These are phyloP conservation scores for Globodera rostochiensis DNA, from an alignment of 1,140 invertebrate genomes.

Conservation along the genomic window DNA sequence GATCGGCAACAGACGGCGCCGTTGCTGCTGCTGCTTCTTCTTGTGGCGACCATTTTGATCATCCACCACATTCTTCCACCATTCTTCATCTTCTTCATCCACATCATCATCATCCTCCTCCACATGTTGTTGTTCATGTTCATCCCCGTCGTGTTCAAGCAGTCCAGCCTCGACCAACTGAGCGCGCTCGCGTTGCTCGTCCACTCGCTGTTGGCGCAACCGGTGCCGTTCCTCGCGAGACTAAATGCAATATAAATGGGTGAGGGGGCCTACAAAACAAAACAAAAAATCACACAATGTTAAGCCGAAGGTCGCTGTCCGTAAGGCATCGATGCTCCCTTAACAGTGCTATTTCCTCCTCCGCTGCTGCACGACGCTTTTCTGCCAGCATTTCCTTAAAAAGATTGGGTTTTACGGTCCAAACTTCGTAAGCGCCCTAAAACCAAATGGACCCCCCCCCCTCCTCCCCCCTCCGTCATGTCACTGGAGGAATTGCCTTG, in stretches of 20 bases:
- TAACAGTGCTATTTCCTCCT: background rate
- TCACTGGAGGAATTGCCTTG: background rate
- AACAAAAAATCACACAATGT: background rate
- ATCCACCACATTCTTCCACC: constrained; percentile 6
- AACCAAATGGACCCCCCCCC: too few relatives aligned
- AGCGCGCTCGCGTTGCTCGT: constrained; percentile 11
- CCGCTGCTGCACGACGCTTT: background rate
- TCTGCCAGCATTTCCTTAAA: background rate
- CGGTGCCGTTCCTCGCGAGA: constrained; percentile 28
- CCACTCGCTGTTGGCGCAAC: constrained; percentile 23
- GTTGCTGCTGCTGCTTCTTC: background rate
- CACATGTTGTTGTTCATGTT: background rate
- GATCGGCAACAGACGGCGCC: background rate
- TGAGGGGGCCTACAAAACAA: background rate
- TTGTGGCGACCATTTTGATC: background rate
- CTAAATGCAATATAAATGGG: constrained; percentile 2
- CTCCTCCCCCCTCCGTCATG: background rate
- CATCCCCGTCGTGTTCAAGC: background rate
- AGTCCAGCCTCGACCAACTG: constrained; percentile 22
- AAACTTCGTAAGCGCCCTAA: too few relatives aligned
- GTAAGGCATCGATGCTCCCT: constrained; percentile 8
- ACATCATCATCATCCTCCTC: background rate
- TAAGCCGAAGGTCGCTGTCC: background rate
- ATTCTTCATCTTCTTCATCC: background rate
- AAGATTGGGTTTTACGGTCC: too few relatives aligned